Conservation (phyloP, 2,888 invertebrate species). For the Anodontia alba region DNA sequence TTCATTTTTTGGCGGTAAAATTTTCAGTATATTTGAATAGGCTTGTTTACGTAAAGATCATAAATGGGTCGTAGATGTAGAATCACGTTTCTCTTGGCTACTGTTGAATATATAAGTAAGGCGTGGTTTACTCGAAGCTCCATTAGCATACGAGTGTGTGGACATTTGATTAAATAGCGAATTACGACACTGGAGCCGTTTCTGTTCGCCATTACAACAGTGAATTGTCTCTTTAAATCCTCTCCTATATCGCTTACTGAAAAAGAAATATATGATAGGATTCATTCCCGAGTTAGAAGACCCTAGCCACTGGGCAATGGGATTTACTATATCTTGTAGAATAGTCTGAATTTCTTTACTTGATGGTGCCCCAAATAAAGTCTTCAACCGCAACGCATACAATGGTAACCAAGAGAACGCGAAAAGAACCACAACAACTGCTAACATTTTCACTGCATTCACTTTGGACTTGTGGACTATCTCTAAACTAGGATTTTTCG, state of each 20-base stretch:
- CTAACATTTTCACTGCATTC: conserved; percentile 97
- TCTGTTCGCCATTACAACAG: conserved; percentile 26
- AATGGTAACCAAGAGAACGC: conserved; percentile 97
- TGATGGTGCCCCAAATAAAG: conserved; percentile 36
- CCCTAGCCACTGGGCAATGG: conserved; percentile 97
- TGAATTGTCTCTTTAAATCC: conserved; percentile 88
- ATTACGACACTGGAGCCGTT: conserved; percentile 30
- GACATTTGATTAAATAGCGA: conserved; percentile 35
- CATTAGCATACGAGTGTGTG: conserved; percentile 40
- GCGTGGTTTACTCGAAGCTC: conserved; percentile 29
- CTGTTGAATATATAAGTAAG: not conserved
- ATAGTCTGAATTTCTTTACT: conserved; percentile 29
- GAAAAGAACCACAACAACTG: conserved; percentile 96
- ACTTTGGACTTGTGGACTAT: conserved; percentile 93
- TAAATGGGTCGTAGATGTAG: not conserved
- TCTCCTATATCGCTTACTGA: conserved; percentile 96
- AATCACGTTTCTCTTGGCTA: not conserved
- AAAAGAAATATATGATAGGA: conserved; percentile 96
- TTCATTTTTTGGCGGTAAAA: too few relatives aligned
- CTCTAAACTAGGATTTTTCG: conserved; percentile 87
- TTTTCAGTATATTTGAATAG: too few relatives aligned
- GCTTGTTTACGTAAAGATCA: too few relatives aligned
- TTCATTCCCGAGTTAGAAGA: conserved; percentile 98
- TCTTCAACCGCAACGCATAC: conserved; percentile 93
- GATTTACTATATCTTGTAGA: conserved; percentile 91